A percentile compares a stretch with the other conserved stretches of the same genome.
Conservation (phyloP, 2,888 invertebrate species). For the Neoitamus cyanurus region DNA sequence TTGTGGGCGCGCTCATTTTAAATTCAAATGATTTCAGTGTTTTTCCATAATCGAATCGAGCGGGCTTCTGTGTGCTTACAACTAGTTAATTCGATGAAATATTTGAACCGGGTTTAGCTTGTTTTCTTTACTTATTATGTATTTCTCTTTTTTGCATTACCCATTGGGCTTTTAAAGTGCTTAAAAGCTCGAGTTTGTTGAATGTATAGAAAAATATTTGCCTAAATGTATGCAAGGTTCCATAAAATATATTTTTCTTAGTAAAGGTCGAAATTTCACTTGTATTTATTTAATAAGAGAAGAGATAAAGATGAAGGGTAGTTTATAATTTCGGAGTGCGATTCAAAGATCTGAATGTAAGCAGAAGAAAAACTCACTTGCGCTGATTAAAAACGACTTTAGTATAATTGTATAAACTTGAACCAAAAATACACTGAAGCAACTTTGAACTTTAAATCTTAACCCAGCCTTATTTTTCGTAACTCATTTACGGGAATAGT, state of each 20-base stretch:
- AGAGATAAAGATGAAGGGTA: no score
- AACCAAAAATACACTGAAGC: background rate
- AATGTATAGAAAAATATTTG: background rate
- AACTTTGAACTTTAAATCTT: background rate
- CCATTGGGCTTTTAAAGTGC: no score
- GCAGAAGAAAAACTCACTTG: no score
- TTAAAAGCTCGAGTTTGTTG: no score
- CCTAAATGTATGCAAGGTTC: background rate
- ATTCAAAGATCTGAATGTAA: no score
- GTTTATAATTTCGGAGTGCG: no score
- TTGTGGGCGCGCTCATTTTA: constrained; percentile 1
- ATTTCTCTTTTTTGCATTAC: no score
- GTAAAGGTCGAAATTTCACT: no score
- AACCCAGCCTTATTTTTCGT: background rate
- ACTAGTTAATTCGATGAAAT: background rate
- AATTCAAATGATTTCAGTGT: background rate
- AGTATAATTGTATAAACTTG: background rate
- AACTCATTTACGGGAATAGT: background rate
- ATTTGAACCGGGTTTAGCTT: background rate
- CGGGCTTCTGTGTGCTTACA: background rate
- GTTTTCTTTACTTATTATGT: no score
- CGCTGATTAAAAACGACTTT: background rate
- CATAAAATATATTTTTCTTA: no score
- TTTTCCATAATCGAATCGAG: background rate
- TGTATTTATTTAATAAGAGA: no score